phyloP scores from a whole-genome alignment of 2,797 vertebrate genomes.

The Coreius guichenoti region DNA sequence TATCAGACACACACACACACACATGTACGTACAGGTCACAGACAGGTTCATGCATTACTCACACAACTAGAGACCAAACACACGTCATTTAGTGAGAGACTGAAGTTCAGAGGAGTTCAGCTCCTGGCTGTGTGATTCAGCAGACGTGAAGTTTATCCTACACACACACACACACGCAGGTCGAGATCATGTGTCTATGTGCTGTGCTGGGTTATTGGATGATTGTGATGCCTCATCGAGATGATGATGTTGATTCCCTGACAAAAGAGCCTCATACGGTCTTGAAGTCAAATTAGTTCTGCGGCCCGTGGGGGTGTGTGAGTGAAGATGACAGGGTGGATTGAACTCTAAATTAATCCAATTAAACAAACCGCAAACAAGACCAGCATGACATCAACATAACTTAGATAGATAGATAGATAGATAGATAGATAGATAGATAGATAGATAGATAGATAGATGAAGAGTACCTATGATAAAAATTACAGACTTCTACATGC shows the following conservation, averaged over 20 bases:
- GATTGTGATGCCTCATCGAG: background rate
- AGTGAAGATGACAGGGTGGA: background rate
- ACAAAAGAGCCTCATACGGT: background rate
- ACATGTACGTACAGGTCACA: slow-evolving; percentile 12
- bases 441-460: no score
- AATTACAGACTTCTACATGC: no score
- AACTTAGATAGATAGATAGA: no score
- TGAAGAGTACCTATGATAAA: no score
- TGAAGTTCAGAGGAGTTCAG: background rate
- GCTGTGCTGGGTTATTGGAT: slow-evolving; percentile 1
- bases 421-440: no score
- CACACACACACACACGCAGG: slow-evolving; percentile 14
- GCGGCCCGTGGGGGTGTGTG: background rate
- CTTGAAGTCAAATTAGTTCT: background rate
- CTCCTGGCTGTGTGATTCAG: slow-evolving; percentile 26
- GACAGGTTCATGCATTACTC: slow-evolving; percentile 43
- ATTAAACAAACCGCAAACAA: background rate
- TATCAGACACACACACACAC: background rate
- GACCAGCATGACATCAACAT: no score
- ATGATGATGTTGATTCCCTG: slow-evolving; percentile 20
- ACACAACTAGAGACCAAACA: slow-evolving; percentile 26
- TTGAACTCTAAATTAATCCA: background rate
- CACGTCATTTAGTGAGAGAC: slow-evolving; percentile 14
- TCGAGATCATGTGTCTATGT: background rate
- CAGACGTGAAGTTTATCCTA: background rate